Evolutionary conservation across 2,113 vertebrate genomes (phyloP), one percentile per base, ranked within the genome.

Genomic region (Xenus cinereus): DNA sequence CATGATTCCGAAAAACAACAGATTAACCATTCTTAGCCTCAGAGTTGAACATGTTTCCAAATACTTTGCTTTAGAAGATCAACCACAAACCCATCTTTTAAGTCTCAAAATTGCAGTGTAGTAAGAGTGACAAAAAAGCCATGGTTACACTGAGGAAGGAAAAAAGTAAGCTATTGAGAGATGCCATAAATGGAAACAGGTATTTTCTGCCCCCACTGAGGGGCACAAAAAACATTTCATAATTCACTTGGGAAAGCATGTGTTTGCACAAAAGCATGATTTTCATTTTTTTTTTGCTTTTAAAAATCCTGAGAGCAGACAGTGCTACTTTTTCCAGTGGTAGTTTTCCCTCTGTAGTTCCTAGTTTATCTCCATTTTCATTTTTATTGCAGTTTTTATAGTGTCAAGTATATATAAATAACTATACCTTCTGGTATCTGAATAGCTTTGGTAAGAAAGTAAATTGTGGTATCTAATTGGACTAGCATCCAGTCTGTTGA

Each of bases 61-160:
- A 74, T 15, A n/a, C 4, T 63, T 33, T 14, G 24, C 69, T 63
- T 75, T 82, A 59, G 48, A 77, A 74, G 18, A 80, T 6, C 28
- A 76, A 69, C 4, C 12, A 82, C 4, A 87, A 73, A 84, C 16
- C n/a, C 45, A 81, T 32, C 18, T 62, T 66, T 43, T 9, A 77
- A 62, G 30, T 60, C 56, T 4, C 23, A 45, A 84, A 54, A 60
- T 4, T 4, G 0, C 7, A 56, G 32, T 1, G 18, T 4, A 48
- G 14, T 41, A 54, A 50, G 24, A 45, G 22, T 28, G 26, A 66
- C 27, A 60, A 92, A 77, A 76, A 60, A 23, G 5, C 21, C 19
- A 1, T 13, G 20, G 45, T 62, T 74, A 71, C 26, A 37, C 0
- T 0, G 23, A 8, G 28, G 27, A 87, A 77, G 6, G 4, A 30